Evolutionary conservation across 2,113 vertebrate genomes (phyloP), one percentile per base, ranked within the genome.

Genomic region (Cyanistes caeruleus): DNA sequence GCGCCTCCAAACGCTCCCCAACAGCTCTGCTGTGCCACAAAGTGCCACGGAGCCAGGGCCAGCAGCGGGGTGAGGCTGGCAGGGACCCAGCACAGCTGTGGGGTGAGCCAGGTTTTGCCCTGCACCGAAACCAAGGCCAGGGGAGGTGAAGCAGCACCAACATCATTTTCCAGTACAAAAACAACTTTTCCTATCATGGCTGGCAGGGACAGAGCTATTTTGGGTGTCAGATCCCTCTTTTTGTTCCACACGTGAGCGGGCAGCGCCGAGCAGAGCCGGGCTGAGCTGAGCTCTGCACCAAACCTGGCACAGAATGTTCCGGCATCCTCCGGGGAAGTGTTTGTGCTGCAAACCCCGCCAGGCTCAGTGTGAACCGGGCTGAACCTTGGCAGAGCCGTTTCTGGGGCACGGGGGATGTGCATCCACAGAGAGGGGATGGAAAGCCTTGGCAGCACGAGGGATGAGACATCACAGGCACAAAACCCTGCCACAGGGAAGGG

Each of bases 51-150:
- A 31, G 48, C 51, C 44, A 0, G 5, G 35, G 28, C 21, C 23
- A 1, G 24, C 6, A 0, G 18, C 15, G 10, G 74, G n/a, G 17
- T 5, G 11, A 1, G 2, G 13, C 81, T 3, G 3, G 23, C 55
- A 21, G 59, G 46, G 52, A 46, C 65, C 27, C 23, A 19, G 9
- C 48, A 49, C 16, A 2, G 41, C 70, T 10, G 24, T 2, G 2
- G 52, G 18, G 24, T 5, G 49, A 67, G 74, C 23, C 3, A 7
- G 56, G 51, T 21, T 81, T 70, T 15, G 65, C 43, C 64, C 43
- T 2, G 8, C 6, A 3, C 21, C 43, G 15, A 73, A 77, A 25
- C n/a, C 13, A 33, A 81, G 69, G 19, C 49, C 2, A 6, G 35
- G 11, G 37, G 30, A 84, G 76, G 59, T 39, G 24, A 31, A 86